phyloP scores from a whole-genome alignment of 2,113 vertebrate species.

The Puma concolor region DNA sequence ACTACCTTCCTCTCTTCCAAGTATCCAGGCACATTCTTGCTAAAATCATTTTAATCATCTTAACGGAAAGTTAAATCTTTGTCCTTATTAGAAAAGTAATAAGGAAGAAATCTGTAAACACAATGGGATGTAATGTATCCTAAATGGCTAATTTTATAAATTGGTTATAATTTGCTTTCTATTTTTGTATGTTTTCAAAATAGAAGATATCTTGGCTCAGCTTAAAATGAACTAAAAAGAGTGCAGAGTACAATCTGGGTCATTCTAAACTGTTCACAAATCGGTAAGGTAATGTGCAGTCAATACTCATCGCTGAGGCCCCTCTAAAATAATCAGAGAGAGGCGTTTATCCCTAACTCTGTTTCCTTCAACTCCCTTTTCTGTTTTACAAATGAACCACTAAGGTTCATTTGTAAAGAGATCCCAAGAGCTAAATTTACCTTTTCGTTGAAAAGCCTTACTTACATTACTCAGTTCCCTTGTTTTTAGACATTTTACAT shows the following conservation, averaged over 20 bases:
- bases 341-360: background rate
- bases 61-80: conserved; percentile 34
- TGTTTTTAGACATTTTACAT: background rate
- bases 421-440: background rate
- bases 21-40: background rate
- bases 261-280: background rate
- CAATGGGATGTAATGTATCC: background rate
- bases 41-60: conserved; percentile 38
- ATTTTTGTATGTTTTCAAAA: conserved; percentile 36
- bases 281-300: background rate
- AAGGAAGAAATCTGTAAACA: background rate
- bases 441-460: conserved; percentile 9
- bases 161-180: conserved; percentile 23
- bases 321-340: background rate
- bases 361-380: background rate
- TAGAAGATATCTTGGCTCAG: conserved; percentile 6
- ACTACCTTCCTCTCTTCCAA: conserved; percentile 28
- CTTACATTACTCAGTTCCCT: background rate
- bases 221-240: background rate
- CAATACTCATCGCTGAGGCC: background rate
- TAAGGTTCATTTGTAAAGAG: background rate
- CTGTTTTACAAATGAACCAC: background rate
- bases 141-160: conserved; percentile 50
- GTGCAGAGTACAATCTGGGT: background rate
- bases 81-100: background rate